Base-by-base conservation (phyloP, 2,113 vertebrate genomes). In the Hemibagrus wyckioides region DNA sequence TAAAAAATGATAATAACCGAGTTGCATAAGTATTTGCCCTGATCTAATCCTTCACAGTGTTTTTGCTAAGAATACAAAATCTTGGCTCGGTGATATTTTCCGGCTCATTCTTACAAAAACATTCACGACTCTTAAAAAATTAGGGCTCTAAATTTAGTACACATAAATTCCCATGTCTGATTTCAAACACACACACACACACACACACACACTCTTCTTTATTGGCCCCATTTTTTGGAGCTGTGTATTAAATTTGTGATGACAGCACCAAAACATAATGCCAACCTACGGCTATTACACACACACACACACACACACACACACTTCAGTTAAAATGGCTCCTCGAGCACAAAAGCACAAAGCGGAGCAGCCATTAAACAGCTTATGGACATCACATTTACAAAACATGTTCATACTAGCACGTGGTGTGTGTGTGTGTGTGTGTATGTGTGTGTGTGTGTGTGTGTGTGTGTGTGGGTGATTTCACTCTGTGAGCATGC, bases 221-320 rank as follows among this genome's bases (percentile, higher is more conserved):
- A 33, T 81, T 88, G 54, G 84, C 82, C 48, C 25, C 54, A 52
- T 61, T 82, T 52, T 39, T 33, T 13, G 75, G 17, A 30, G 36
- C 86, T 41, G 61, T 83, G 84, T 76, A 85, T 83, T 85, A 85
- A 79, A 79, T 86, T 67, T 21, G 80, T 48, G 57, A 44, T 85
- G 80, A 67, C 59, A 61, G 86, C 50, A 69, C 79, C 83, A 85
- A 87, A 84, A 82, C 41, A 21, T 81, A 56, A 88, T 75, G 75
- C 76, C 85, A 84, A 77, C 89, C 86, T 36, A 48, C 59, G 52
- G 28, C 73, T 71, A 41, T 59, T 50, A 71, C 63, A 67, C 50
- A 44, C 56, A 75, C 21, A 61, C 28, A 76, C 36, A 59, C 50
- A 41, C 52, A 61, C 50, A 39, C 52, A 36, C 80, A 39, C 67